Conservation (phyloP, 1,140 invertebrate genomes). For the Lanistes nyassanus region DNA sequence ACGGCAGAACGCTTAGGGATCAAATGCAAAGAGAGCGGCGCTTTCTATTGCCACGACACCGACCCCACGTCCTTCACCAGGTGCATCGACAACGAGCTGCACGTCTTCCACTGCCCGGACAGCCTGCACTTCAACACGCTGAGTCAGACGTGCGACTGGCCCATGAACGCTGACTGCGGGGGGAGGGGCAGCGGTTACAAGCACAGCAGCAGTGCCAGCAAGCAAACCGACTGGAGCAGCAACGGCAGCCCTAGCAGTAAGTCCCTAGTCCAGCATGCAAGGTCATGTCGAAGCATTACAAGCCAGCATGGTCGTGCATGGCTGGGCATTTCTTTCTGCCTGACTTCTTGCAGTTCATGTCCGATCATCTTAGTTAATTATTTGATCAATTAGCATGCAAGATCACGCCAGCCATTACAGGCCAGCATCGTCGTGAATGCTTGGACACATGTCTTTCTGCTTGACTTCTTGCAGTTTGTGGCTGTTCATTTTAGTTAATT, state of each 20-base stretch:
- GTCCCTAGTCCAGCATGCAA: no score
- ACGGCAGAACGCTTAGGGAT: slow-evolving; percentile 17
- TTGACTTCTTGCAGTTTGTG: no score
- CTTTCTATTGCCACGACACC: slow-evolving; percentile 29
- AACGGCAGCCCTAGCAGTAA: not conserved
- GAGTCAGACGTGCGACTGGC: slow-evolving; percentile 46
- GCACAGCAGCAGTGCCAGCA: not conserved
- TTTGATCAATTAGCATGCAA: no score
- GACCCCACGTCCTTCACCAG: slow-evolving; percentile 30
- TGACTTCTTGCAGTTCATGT: no score
- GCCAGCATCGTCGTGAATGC: no score
- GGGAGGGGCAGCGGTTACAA: not conserved
- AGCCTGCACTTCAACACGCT: slow-evolving; percentile 38
- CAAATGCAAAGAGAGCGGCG: slow-evolving; percentile 24
- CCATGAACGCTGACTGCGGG: slow-evolving; percentile 37
- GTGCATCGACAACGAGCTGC: slow-evolving; percentile 30
- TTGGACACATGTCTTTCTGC: no score
- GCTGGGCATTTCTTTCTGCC: no score
- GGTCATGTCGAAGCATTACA: no score
- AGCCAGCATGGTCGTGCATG: no score
- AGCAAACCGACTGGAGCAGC: not conserved
- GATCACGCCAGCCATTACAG: no score
- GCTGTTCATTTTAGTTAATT: no score
- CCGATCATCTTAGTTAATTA: no score
- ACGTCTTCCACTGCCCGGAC: slow-evolving; percentile 34